phyloP scores from a whole-genome alignment of 2,797 vertebrate genomes.

The Prunella strophiata region DNA sequence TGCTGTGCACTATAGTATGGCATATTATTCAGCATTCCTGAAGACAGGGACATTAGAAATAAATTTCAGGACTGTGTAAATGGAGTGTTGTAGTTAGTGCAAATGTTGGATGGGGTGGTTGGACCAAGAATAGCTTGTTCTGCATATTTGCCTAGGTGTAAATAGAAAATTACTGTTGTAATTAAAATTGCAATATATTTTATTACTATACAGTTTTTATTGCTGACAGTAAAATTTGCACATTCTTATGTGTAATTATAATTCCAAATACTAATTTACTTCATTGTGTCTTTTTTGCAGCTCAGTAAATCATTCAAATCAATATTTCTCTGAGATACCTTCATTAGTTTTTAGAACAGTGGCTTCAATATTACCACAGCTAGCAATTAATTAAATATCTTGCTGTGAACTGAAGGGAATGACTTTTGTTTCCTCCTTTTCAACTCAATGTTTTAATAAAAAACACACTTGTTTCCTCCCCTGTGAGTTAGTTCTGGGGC shows the following conservation, averaged over 20 bases:
- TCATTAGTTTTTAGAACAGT: background rate
- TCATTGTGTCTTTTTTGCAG: background rate
- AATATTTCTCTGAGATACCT: background rate
- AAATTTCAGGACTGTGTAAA: background rate
- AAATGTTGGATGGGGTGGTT: background rate
- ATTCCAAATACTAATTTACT: background rate
- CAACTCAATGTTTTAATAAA: background rate
- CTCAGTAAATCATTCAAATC: background rate
- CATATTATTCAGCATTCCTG: background rate
- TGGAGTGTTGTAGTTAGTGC: background rate
- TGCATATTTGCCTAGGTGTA: background rate
- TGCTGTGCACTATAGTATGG: background rate
- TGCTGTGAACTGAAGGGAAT: background rate
- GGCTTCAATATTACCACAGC: background rate
- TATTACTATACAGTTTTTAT: background rate
- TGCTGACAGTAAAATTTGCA: background rate
- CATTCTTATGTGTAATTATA: background rate
- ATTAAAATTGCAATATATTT: background rate
- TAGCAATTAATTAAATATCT: background rate
- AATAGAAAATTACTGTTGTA: background rate
- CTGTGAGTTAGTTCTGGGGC: background rate
- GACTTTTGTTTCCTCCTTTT: background rate
- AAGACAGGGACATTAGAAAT: background rate
- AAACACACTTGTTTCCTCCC: background rate
- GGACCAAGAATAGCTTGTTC: background rate